These are phyloP conservation scores for Melozone crissalis DNA, from an alignment of 2,113 vertebrate genomes.

Conservation along the genomic window DNA sequence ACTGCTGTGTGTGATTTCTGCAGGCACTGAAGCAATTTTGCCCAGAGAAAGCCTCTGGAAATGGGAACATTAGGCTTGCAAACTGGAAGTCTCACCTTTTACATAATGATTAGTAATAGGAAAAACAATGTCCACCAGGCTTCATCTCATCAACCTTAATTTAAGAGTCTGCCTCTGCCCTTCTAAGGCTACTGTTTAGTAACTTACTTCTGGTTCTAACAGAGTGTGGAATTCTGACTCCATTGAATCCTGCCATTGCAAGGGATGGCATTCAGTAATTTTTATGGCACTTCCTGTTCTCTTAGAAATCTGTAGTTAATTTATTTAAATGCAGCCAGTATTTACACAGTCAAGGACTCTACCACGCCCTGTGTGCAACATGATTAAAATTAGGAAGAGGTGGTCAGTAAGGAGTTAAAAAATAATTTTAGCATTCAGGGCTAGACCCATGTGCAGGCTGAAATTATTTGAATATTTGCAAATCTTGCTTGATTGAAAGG, in stretches of 20 bases:
- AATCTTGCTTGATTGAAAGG: neutral
- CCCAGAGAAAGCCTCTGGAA: neutral
- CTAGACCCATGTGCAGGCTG: neutral
- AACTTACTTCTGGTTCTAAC: neutral
- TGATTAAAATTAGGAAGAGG: neutral
- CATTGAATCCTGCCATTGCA: neutral
- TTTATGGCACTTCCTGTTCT: neutral
- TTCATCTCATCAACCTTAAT: neutral
- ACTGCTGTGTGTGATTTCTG: neutral
- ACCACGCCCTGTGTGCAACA: neutral
- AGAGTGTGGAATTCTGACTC: neutral
- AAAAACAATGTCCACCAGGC: neutral
- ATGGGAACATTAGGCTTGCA: neutral
- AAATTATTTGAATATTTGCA: constrained; percentile 11
- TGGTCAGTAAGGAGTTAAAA: neutral
- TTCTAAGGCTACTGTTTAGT: neutral
- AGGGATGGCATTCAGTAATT: neutral
- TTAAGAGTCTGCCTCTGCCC: neutral
- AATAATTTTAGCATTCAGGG: neutral
- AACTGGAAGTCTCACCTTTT: neutral
- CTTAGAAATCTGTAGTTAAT: neutral
- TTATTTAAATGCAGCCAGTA: neutral
- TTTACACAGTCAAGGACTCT: neutral
- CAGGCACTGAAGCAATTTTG: neutral
- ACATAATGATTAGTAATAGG: neutral